Evolutionary conservation across 2,113 vertebrate species (phyloP).

Genomic region (Tenrec ecaudatus): DNA sequence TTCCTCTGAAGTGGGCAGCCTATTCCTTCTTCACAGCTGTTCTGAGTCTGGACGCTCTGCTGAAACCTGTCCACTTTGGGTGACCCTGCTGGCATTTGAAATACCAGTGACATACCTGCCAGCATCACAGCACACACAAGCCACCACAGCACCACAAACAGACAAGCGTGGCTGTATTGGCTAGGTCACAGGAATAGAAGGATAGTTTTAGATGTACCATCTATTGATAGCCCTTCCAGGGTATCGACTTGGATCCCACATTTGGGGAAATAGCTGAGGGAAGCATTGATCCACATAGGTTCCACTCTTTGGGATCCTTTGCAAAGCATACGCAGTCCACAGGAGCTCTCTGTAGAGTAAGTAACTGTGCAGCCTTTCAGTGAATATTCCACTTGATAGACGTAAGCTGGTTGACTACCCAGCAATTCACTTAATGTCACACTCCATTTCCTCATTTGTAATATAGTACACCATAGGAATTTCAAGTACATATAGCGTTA

Average conservation of each 20-base stretch:
- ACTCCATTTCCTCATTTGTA: constrained; percentile 62
- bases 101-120: no score
- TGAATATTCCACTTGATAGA: constrained; percentile 62
- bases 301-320: constrained; percentile 35
- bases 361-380: constrained; percentile 39
- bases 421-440: constrained; percentile 70
- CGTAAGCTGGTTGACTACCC: constrained; percentile 66
- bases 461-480: constrained; percentile 34
- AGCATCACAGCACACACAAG: no score
- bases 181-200: constrained; percentile 33
- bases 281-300: constrained; percentile 26
- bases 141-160: no score
- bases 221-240: neutral
- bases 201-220: neutral
- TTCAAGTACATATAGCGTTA: constrained; percentile 45
- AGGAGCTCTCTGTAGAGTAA: constrained; percentile 18
- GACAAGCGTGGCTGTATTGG: neutral
- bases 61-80: no score
- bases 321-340: constrained; percentile 26
- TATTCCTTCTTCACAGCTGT: no score
- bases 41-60: no score
- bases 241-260: constrained; percentile 16
- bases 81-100: no score
- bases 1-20: no score
- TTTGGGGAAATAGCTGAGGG: constrained; percentile 49